Conservation (phyloP, 2,113 vertebrate genomes). For the Hemichromis elongatus region DNA sequence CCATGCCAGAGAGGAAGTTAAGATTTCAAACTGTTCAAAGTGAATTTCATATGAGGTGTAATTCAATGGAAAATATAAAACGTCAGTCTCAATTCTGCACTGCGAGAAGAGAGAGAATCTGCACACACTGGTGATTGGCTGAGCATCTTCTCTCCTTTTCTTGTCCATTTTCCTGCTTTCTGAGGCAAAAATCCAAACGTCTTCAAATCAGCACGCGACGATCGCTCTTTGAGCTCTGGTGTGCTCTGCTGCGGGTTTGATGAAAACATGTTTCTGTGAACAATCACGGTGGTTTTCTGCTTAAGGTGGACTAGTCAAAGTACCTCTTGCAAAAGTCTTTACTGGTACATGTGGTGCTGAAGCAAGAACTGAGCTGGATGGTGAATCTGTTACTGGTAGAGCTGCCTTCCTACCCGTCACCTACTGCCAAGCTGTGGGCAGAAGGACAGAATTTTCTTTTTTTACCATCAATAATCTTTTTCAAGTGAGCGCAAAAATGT, state of each 20-base stretch:
- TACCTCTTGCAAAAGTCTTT: neutral
- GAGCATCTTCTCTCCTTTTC: neutral
- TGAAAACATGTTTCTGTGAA: neutral
- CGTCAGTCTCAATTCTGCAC: slow-evolving; percentile 46
- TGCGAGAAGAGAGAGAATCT: slow-evolving; percentile 9
- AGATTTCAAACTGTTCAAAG: slow-evolving; percentile 69
- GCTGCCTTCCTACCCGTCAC: neutral
- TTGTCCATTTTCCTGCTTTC: neutral
- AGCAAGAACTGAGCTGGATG: neutral
- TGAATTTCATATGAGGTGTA: slow-evolving; percentile 65
- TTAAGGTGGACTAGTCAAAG: neutral
- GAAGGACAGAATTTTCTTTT: too few species aligned
- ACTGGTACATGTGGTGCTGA: neutral
- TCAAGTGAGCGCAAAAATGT: neutral
- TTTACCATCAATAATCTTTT: neutral
- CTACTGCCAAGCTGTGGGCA: neutral
- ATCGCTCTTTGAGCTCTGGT: neutral
- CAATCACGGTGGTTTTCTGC: neutral
- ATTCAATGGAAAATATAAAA: slow-evolving; percentile 66
- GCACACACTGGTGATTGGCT: neutral
- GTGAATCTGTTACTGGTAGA: neutral
- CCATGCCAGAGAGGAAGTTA: slow-evolving; percentile 49
- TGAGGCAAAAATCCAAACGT: neutral
- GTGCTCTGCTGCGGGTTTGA: neutral
- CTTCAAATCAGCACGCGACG: neutral